Conservation (phyloP, 2,888 invertebrate species). For the Drosophila longiperda region DNA sequence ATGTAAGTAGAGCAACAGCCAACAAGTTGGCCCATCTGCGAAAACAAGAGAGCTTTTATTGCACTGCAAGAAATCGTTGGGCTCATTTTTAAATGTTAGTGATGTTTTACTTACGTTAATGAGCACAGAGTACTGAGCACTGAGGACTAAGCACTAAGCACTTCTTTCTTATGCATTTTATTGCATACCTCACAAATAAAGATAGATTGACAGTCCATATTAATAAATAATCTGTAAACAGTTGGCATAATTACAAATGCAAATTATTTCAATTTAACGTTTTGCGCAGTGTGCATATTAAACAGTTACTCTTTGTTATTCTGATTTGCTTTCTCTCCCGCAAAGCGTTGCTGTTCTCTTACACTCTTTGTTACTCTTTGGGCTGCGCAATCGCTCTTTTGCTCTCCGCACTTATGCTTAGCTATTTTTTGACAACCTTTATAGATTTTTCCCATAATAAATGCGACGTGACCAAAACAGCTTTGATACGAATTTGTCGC, state of each 20-base stretch:
- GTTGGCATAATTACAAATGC: neutral
- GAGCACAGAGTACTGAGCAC: neutral
- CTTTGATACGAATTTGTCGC: conserved; percentile 28
- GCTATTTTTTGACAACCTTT: conserved; percentile 43
- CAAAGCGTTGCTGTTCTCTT: neutral
- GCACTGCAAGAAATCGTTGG: conserved; percentile 25
- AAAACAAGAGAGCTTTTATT: conserved; percentile 18
- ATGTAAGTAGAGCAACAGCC: conserved; percentile 75
- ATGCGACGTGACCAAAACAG: conserved; percentile 74
- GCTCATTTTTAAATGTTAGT: neutral
- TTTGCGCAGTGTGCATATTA: conserved; percentile 26
- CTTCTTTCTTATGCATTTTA: neutral
- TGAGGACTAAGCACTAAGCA: neutral
- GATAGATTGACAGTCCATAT: neutral
- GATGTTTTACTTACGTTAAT: neutral
- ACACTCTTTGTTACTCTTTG: neutral
- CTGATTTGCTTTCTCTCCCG: neutral
- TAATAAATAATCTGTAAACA: neutral
- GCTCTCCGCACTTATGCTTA: conserved; percentile 40
- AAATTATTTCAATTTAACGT: neutral
- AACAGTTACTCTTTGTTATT: neutral
- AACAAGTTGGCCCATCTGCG: conserved; percentile 55
- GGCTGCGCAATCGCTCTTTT: conserved; percentile 42
- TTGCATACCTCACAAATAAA: neutral
- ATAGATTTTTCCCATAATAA: conserved; percentile 70